Base-by-base conservation (phyloP, 2,113 vertebrate genomes). In the Solenodon paradoxus region DNA sequence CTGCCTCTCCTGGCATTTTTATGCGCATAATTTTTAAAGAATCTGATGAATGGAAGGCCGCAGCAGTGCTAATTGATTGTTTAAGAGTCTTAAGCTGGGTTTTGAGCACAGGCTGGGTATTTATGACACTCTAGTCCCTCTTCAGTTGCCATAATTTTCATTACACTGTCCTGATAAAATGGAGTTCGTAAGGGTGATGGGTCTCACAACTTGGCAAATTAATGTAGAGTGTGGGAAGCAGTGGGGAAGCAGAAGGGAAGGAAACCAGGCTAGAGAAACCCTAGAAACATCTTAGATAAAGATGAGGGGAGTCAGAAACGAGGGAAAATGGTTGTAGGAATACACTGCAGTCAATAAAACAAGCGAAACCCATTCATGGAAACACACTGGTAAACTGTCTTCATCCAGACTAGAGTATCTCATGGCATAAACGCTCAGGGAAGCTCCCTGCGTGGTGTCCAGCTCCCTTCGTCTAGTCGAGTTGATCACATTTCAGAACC, bases 401-500 rank as follows among this genome's bases (percentile, higher is more conserved):
- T 89, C 77, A 90, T 69, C 35, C 24, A 69, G 82, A 68, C 22
- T 11, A 20, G 4, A 49, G 5, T 86, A 9, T 2, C 86, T 83
- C 74, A 66, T 28, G 15, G 5, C 49, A 10, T 61, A 19, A 66
- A 69, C 88, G 95, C 10, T n/a, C 42, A 85, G n/a, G 1, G 69
- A 90, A 80, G 81, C 20, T 0, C 51, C 4, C 35, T 0, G 24
- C 24, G 0, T 11, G 3, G 74, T 28, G 63, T 71, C 72, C 42
- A 88, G 32, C 8, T 66, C 7, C 2, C 1, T 42, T 30, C 15
- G 19, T 91, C 9, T 10, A 57, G 2, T n/a, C 26, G 0, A 0
- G 9, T 45, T 94, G 90, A 32, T 47, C 51, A 90, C 82, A 38
- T 5, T 9, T 59, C 26, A 92, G 53, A 94, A 40, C 1, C 0